Conservation (phyloP, 2,888 invertebrate species). For the Athalia cordata region DNA sequence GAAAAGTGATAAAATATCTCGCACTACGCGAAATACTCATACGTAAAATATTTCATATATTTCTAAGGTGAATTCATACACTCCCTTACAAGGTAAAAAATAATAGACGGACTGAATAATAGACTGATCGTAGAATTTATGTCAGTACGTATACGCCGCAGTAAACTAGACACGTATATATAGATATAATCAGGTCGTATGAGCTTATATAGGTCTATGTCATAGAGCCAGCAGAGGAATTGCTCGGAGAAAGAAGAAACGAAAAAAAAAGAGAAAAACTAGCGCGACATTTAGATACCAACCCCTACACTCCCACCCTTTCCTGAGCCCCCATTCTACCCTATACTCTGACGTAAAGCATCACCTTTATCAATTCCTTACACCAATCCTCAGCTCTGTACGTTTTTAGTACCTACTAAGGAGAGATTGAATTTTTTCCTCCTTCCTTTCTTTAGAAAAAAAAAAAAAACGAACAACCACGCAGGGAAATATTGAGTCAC, state of each 20-base stretch:
- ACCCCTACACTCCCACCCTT: constrained; percentile 26
- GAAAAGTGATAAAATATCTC: no score
- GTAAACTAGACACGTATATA: constrained; percentile 1
- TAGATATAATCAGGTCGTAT: background rate
- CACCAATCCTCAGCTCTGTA: background rate
- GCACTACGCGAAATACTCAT: no score
- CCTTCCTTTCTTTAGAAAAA: background rate
- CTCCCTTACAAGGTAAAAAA: background rate
- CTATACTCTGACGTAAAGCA: constrained; percentile 39
- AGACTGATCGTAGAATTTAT: constrained; percentile 14
- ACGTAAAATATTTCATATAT: background rate
- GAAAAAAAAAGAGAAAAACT: constrained; percentile 1
- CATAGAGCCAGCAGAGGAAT: constrained; percentile 13
- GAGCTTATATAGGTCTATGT: constrained; percentile 24
- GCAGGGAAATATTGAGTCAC: background rate
- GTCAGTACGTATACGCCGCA: background rate
- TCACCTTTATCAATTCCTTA: constrained; percentile 46
- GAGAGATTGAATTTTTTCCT: constrained; percentile 32
- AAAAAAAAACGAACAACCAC: background rate
- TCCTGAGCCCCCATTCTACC: constrained; percentile 1
- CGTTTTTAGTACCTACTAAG: constrained; percentile 22
- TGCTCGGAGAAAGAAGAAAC: constrained; percentile 8
- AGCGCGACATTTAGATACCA: constrained; percentile 42
- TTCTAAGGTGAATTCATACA: background rate
- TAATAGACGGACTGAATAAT: background rate